phyloP scores from a whole-genome alignment of 2,797 vertebrate species.

The Melanotaenia boesemani region DNA sequence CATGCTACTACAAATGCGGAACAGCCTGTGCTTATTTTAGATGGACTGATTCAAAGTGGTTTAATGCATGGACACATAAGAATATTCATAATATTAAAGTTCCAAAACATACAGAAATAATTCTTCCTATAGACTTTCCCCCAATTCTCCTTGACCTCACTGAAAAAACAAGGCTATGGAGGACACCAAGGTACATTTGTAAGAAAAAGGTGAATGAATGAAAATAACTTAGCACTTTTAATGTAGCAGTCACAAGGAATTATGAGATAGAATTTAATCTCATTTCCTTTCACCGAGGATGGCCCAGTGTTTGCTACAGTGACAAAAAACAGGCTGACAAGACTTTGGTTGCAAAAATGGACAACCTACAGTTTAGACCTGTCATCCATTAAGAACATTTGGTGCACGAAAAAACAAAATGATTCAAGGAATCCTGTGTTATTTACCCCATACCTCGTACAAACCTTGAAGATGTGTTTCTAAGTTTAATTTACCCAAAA shows the following conservation, averaged over 20 bases:
- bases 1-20: neutral
- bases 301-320: neutral
- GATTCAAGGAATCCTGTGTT: too few relatives aligned
- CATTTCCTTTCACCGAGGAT: neutral
- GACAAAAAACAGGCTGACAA: neutral
- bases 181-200: neutral
- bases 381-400: neutral
- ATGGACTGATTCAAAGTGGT: neutral
- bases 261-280: neutral
- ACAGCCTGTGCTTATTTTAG: neutral
- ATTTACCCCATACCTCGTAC: too few relatives aligned
- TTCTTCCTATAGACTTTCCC: neutral
- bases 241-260: neutral
- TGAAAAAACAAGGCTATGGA: neutral
- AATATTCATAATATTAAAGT: neutral
- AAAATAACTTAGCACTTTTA: neutral
- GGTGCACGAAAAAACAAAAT: constrained; percentile 7
- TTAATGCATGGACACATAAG: too few relatives aligned
- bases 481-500: too few relatives aligned
- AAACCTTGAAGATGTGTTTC: too few relatives aligned
- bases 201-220: neutral
- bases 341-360: neutral
- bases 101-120: neutral
- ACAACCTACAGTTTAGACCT: neutral
- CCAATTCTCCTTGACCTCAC: neutral